A percentile compares a stretch with the other conserved stretches of the same genome.
phyloP scores from a whole-genome alignment of 2,113 vertebrate genomes.

The Pavo muticus region DNA sequence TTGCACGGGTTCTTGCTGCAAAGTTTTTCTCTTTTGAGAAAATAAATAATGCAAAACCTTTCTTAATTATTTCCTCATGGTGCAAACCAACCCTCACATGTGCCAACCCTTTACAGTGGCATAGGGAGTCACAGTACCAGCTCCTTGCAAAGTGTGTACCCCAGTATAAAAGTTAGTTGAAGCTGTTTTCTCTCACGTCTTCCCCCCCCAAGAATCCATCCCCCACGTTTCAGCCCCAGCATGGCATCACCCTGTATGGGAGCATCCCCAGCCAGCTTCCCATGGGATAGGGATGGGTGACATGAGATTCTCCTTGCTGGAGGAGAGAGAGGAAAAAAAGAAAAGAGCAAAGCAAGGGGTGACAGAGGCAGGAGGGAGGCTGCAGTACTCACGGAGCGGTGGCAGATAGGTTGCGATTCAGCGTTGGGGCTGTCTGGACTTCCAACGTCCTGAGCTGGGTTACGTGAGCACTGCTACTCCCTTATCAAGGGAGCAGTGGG shows the following conservation, averaged over 20 bases:
- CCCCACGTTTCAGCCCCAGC: not conserved
- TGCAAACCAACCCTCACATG: not conserved
- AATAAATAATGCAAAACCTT: not conserved
- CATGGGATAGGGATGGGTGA: not conserved
- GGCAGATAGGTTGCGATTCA: not conserved
- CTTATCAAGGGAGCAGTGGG: conserved; percentile 73
- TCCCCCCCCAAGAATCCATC: not conserved
- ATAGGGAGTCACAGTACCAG: not conserved
- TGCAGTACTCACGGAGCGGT: conserved; percentile 62
- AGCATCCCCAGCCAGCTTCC: not conserved
- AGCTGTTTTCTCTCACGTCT: not conserved
- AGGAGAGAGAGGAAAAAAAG: rapidly evolving
- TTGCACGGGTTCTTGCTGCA: not conserved
- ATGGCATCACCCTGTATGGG: rapidly evolving
- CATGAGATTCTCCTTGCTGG: not conserved
- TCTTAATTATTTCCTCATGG: not conserved
- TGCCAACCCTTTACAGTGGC: not conserved
- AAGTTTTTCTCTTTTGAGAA: not conserved
- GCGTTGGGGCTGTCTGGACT: not conserved
- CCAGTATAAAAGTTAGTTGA: not conserved
- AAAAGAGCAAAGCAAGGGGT: not conserved
- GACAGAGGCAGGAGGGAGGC: rapidly evolving
- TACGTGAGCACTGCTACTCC: not conserved
- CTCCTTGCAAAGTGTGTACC: not conserved
- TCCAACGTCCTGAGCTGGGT: not conserved